Percentiles rank a stretch among this genome's conserved stretches.
These are phyloP conservation scores for Autographa gamma DNA, from an alignment of 2,888 invertebrate species.

Conservation along the genomic window DNA sequence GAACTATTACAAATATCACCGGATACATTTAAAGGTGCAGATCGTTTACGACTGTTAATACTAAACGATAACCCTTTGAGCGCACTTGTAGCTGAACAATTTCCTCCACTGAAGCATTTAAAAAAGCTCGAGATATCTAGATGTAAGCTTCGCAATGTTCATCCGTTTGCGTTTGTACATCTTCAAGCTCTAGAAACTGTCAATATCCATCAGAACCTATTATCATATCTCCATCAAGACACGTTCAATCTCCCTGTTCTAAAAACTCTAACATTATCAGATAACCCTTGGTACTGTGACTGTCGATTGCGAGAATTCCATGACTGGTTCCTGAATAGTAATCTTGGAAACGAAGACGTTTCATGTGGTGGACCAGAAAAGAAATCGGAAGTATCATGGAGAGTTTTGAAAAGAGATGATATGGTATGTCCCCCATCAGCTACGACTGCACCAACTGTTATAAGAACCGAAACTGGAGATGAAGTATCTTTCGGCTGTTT, in stretches of 20 bases:
- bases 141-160: constrained; percentile 92
- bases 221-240: constrained; percentile 90
- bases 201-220: constrained; percentile 94
- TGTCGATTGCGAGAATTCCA: constrained; percentile 95
- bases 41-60: constrained; percentile 93
- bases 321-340: constrained; percentile 94
- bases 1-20: constrained; percentile 92
- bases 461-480: constrained; percentile 93
- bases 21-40: constrained; percentile 95
- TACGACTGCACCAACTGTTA: constrained; percentile 87
- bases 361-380: constrained; percentile 92
- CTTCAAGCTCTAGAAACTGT: constrained; percentile 94
- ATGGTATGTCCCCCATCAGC: constrained; percentile 95
- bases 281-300: constrained; percentile 97
- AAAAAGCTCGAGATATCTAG: constrained; percentile 94
- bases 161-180: constrained; percentile 93
- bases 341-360: constrained; percentile 93
- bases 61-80: constrained; percentile 95
- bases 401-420: constrained; percentile 91
- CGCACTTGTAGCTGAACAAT: constrained; percentile 92
- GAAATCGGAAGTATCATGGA: constrained; percentile 92
- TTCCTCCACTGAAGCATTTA: constrained; percentile 94
- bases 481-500: constrained; percentile 95
- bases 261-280: constrained; percentile 94
- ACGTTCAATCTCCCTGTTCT: constrained; percentile 87